Evolutionary conservation across 2,113 vertebrate genomes (phyloP).

Genomic region (Poeciliopsis retropinna): DNA sequence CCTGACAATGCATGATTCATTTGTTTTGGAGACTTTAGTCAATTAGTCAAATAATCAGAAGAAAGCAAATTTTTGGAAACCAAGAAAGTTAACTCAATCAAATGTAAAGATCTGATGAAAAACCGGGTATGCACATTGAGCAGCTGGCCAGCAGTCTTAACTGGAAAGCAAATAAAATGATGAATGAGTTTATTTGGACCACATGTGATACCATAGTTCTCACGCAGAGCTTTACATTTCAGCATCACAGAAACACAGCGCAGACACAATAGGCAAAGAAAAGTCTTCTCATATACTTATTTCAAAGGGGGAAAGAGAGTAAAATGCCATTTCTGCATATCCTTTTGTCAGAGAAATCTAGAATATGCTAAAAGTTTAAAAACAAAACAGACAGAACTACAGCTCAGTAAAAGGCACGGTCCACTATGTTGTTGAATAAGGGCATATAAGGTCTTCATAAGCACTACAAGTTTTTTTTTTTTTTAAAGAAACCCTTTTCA

Average conservation of each 20-base stretch:
- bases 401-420: slow-evolving; percentile 72
- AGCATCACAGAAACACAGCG: slow-evolving; percentile 54
- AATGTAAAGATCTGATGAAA: slow-evolving; percentile 68
- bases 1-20: background rate
- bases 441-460: slow-evolving; percentile 75
- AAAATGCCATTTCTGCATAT: slow-evolving; percentile 75
- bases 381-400: slow-evolving; percentile 76
- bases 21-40: slow-evolving; percentile 7
- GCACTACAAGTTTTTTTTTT: slow-evolving; percentile 62
- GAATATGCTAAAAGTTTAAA: slow-evolving; percentile 75
- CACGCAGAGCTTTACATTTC: slow-evolving; percentile 68
- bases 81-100: slow-evolving; percentile 72
- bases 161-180: slow-evolving; percentile 43
- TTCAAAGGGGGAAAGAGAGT: slow-evolving; percentile 72
- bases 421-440: slow-evolving; percentile 74
- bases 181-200: slow-evolving; percentile 61
- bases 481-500: slow-evolving; percentile 18
- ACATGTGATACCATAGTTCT: slow-evolving; percentile 69
- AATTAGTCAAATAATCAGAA: slow-evolving; percentile 5
- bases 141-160: slow-evolving; percentile 41
- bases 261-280: slow-evolving; percentile 76
- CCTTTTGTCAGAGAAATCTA: slow-evolving; percentile 79
- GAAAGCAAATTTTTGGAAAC: slow-evolving; percentile 51
- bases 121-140: slow-evolving; percentile 70
- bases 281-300: slow-evolving; percentile 78